Percentiles rank a stretch among this genome's conserved stretches.
phyloP scores from a whole-genome alignment of 2,888 invertebrate genomes.

The Drosophila austrosaltans region DNA sequence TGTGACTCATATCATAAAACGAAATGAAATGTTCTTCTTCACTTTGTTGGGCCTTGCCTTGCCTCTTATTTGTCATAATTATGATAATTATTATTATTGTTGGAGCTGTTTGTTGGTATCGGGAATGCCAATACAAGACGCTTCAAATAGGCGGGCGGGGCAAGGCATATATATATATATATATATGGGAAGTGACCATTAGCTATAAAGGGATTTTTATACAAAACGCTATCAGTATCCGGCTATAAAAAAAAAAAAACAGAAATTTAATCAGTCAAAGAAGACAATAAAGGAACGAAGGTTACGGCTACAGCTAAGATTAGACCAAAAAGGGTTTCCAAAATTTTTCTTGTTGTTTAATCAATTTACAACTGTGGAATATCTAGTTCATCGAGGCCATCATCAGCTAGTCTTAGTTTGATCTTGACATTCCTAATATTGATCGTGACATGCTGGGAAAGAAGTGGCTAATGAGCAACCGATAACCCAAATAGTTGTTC shows the following conservation, averaged over 20 bases:
- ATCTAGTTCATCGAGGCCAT: no score
- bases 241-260: background rate
- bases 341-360: no score
- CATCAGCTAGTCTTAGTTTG: no score
- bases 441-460: no score
- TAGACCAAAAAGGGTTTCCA: no score
- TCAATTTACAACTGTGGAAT: no score
- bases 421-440: no score
- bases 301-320: no score
- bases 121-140: slow-evolving; percentile 1
- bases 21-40: slow-evolving; percentile 43
- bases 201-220: background rate
- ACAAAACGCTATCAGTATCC: slow-evolving; percentile 9
- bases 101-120: background rate
- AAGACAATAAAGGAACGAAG: background rate
- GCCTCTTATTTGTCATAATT: slow-evolving; percentile 17
- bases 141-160: background rate
- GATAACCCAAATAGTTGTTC: slow-evolving; percentile 2
- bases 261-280: background rate
- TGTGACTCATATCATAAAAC: slow-evolving; percentile 59
- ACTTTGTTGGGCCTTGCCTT: slow-evolving; percentile 29
- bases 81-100: slow-evolving; percentile 14
- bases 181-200: no score
- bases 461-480: background rate
- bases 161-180: background rate